Percentiles rank a stretch among this genome's conserved stretches.
Evolutionary conservation across 2,888 invertebrate species (phyloP).

Genomic region (Eupelmus urozonus): DNA sequence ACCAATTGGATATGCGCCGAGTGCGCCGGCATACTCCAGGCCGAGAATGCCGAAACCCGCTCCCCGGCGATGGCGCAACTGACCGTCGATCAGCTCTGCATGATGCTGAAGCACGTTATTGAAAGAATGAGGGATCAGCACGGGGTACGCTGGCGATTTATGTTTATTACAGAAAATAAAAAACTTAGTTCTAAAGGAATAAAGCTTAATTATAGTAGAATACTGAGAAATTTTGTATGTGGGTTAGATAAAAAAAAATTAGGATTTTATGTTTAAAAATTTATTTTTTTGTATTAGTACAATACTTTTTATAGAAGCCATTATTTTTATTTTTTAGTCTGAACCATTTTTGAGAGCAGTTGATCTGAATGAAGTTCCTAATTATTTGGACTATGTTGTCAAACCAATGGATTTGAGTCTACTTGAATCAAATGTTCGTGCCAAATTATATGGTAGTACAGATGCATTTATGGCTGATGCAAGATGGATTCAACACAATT

Average conservation of each 20-base stretch:
- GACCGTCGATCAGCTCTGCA: constrained; percentile 86
- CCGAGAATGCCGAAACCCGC: constrained; percentile 85
- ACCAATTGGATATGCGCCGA: constrained; percentile 92
- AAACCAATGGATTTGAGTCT: constrained; percentile 91
- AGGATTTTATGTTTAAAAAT: background rate
- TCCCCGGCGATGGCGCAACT: constrained; percentile 86
- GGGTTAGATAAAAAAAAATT: constrained; percentile 1
- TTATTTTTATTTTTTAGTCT: constrained; percentile 79
- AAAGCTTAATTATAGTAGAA: no score
- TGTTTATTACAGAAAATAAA: no score
- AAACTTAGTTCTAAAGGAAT: no score
- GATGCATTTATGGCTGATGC: constrained; percentile 93
- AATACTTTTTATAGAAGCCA: background rate
- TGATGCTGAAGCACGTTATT: constrained; percentile 87
- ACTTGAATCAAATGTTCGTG: constrained; percentile 87
- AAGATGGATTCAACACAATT: constrained; percentile 96
- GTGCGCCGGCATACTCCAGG: constrained; percentile 86
- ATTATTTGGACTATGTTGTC: constrained; percentile 89
- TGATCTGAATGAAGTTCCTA: constrained; percentile 84
- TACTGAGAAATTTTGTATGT: no score
- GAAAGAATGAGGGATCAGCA: constrained; percentile 88
- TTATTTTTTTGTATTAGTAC: background rate
- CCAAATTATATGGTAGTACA: constrained; percentile 89
- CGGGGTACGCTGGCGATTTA: no score
- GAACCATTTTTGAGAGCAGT: constrained; percentile 89